Percentiles rank a stretch among this genome's conserved stretches.
Evolutionary conservation across 2,113 vertebrate genomes (phyloP).

Genomic region (Thunnus maccoyii): DNA sequence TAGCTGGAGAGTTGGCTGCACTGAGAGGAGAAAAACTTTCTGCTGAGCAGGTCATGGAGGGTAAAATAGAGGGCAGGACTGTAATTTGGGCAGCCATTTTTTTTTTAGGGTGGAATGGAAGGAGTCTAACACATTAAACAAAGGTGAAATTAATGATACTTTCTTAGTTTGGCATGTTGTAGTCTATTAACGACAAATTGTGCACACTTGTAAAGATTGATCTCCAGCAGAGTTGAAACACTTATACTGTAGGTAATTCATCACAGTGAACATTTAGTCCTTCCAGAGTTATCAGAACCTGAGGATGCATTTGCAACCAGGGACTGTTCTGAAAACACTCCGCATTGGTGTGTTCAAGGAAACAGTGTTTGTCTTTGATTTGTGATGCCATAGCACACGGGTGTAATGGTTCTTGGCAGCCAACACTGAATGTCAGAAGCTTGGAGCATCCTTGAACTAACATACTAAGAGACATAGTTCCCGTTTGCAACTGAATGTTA

Average conservation of each 20-base stretch:
- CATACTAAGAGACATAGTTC: background rate
- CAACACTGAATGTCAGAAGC: background rate
- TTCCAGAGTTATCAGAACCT: background rate
- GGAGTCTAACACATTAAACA: background rate
- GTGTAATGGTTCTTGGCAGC: slow-evolving; percentile 11
- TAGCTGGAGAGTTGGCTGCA: slow-evolving; percentile 1
- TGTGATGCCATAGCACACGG: background rate
- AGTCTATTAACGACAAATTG: background rate
- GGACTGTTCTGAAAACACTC: background rate
- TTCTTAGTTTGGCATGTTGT: background rate
- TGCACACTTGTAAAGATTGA: background rate
- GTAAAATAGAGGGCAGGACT: slow-evolving; percentile 7
- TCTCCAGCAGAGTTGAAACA: background rate
- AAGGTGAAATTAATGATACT: background rate
- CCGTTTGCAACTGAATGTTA: background rate
- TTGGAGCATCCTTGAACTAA: background rate
- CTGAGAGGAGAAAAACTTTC: slow-evolving; percentile 29
- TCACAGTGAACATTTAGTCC: background rate
- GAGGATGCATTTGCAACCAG: slow-evolving; percentile 12
- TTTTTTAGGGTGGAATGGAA: background rate
- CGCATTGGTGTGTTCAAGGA: background rate
- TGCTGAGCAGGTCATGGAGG: slow-evolving; percentile 30
- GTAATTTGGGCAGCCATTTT: background rate
- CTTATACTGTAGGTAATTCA: background rate
- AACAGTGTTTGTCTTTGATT: slow-evolving; percentile 18